Evolutionary conservation across 64 coral and sea anemone species (phyloP).

Genomic region (Catalaphyllia jardinei): DNA sequence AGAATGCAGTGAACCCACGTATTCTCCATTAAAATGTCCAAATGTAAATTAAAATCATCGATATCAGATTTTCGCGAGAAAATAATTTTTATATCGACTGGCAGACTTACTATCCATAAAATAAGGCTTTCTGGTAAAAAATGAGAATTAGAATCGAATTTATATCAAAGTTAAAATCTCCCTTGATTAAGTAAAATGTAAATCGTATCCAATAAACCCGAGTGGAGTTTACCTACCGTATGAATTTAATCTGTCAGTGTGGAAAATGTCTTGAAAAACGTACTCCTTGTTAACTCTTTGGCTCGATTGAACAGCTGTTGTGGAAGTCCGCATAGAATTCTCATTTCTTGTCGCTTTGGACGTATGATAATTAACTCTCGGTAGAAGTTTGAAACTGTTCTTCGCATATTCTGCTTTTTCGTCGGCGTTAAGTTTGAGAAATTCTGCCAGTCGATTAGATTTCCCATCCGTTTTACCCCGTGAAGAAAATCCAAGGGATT

Average conservation of each 20-base stretch:
- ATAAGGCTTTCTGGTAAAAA: too few relatives aligned
- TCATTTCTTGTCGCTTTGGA: background rate
- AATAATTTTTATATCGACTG: too few relatives aligned
- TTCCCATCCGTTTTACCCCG: background rate
- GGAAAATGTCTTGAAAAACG: background rate
- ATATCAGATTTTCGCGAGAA: too few relatives aligned
- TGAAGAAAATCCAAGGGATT: background rate
- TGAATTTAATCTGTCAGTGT: background rate
- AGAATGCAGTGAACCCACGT: background rate
- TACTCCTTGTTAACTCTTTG: background rate
- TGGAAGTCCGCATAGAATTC: background rate
- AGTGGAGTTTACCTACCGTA: background rate
- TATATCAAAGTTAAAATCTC: too few relatives aligned
- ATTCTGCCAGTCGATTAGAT: background rate
- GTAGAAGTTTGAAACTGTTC: background rate
- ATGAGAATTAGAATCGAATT: too few relatives aligned
- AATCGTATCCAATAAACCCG: background rate
- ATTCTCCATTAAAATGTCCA: background rate
- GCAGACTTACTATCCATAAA: too few relatives aligned
- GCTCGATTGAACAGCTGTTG: background rate
- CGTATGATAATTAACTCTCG: background rate
- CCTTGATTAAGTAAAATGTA: background rate
- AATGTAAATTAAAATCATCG: too few relatives aligned
- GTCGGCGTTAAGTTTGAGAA: background rate
- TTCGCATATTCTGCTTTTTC: background rate